Evolutionary conservation across 2,113 vertebrate species (phyloP), one percentile per base, ranked within the genome.

Genomic region (Fregata magnificens): DNA sequence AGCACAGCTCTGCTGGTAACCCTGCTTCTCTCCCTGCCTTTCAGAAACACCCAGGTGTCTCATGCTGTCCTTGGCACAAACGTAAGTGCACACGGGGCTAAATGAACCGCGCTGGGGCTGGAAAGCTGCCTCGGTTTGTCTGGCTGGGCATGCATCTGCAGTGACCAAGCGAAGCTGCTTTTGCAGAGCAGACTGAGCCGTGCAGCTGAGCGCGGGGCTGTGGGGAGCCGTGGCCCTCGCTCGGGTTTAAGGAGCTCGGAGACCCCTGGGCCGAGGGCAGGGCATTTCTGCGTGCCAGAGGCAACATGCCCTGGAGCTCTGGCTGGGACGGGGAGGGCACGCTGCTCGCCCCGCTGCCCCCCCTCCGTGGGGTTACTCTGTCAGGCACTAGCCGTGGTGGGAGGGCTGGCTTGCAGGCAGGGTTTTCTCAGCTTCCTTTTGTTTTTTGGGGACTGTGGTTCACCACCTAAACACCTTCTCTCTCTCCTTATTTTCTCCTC

Each of bases 1-100:
- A 13, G 42, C 44, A 11, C 59, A 50, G 73, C 73, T 85, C 73
- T 13, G 2, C 93, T 36, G 58, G 29, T 98, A 97, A 97, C 92
- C 62, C 87, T 97, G 88, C 92, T 97, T 91, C 91, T 96, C 93
- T 97, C 97, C 83, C 67, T 97, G 94, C 96, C 86, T 98, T 98
- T 97, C 98, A 99, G 98, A 98, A 96, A 97, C 97, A 88, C 89
- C 98, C 79, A 77, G 97, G 96, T 98, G 98, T 97, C 97, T 98
- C 97, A 97, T 91, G 70, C 95, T 99, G 96, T 97, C 98, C 95
- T 97, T 98, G 97, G 97, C 98, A 59, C 98, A 98, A 97, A 98
- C 96, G 98, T 99, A 98, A 97, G 95, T 97, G 93, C 10, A 20
- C 70, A 40, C 2, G 79, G 94, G 87, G 58, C 38, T 84, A 8